Evolutionary conservation across 2,113 vertebrate genomes (phyloP), one percentile per base, ranked within the genome.

Genomic region (Galeopterus variegatus): DNA sequence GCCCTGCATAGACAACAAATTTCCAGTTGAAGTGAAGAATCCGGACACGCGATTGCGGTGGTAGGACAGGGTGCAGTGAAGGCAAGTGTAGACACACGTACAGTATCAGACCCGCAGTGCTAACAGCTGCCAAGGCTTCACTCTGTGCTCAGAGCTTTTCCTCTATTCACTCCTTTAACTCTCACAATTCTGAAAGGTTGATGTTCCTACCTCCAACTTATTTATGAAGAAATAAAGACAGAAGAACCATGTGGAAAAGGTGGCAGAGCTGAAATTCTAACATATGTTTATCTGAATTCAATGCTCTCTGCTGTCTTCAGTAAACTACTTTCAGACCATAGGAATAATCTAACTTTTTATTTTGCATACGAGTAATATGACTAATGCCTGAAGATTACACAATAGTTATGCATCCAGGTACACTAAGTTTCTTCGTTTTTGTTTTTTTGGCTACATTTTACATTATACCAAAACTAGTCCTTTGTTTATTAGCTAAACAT

Each of bases 221-320:
- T 17, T 72, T 75, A 62, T 54, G 50, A 69, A 52, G 88, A 83
- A 69, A 15, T 73, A 90, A 87, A 60, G 41, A n/a, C 4, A 94
- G 21, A 79, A 48, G 14, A 15, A n/a, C 5, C 21, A 45, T 6
- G 3, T 12, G 36, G 62, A 73, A 79, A 67, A 86, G 24, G 36
- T 4, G 14, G 28, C 28, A 73, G 48, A 86, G 24, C 17, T 91
- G 36, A 85, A 90, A 92, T 72, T 48, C 3, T 96, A 65, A 72
- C 28, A 12, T 67, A 65, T 23, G 10, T 69, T 48, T 41, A 9
- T 21, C 41, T 56, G 31, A 94, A 77, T 62, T 28, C 54, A 70
- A 4, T 21, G 13, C 2, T 60, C 23, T 76, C 28, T 67, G 6
- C 19, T 85, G 0, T 75, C 11, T 75, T 86, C 52, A 69, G 6